phyloP scores from a whole-genome alignment of 2,113 vertebrate species.

The Atrichornis clamosus region DNA sequence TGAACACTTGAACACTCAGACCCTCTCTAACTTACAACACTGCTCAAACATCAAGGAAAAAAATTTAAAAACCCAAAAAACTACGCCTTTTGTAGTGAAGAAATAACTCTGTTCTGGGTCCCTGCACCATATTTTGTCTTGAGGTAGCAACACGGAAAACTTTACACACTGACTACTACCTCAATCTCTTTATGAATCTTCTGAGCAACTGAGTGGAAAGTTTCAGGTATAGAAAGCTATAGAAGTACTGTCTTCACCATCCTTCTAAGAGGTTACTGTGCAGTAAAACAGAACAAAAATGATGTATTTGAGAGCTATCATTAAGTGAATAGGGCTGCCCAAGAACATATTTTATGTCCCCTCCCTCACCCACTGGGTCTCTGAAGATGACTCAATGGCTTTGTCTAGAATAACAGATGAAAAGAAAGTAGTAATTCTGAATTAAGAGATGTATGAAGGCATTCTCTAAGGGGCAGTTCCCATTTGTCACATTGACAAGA shows the following conservation, averaged over 20 bases:
- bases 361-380: background rate
- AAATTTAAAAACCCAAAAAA: background rate
- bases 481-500: conserved; percentile 40
- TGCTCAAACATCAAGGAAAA: background rate
- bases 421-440: conserved; percentile 59
- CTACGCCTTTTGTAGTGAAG: background rate
- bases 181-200: conserved; percentile 11
- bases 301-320: conserved; percentile 29
- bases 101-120: conserved; percentile 37
- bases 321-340: background rate
- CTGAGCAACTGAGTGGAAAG: conserved; percentile 25
- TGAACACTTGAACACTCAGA: background rate
- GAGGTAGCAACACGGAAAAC: conserved; percentile 54
- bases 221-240: background rate
- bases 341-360: background rate
- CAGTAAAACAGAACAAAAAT: conserved; percentile 29
- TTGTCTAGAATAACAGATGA: background rate
- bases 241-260: background rate
- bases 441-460: conserved; percentile 51
- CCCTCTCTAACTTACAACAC: background rate
- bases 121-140: conserved; percentile 10
- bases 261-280: conserved; percentile 4
- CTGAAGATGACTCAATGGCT: conserved; percentile 13
- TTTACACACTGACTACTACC: conserved; percentile 24
- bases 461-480: conserved; percentile 36